Conservation (phyloP, 2,113 vertebrate species). For the Myrmophylax atrothorax region DNA sequence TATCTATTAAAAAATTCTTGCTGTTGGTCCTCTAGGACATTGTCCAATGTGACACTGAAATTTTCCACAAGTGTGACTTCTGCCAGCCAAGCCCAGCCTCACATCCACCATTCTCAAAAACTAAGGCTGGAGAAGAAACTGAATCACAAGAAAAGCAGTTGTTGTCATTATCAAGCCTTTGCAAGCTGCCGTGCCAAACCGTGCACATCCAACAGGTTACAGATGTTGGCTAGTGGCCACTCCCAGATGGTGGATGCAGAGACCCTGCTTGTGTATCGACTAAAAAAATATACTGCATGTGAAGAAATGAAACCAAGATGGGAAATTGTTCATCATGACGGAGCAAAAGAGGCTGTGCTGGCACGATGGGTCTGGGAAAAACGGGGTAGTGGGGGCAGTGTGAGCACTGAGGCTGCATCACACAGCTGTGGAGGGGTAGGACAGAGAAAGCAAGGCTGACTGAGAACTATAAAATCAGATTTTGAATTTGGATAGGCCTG, state of each 20-base stretch:
- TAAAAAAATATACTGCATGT: neutral
- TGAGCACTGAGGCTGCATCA: neutral
- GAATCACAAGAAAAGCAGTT: neutral
- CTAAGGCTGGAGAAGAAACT: neutral
- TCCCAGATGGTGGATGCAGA: neutral
- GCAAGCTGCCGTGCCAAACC: neutral
- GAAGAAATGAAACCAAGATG: neutral
- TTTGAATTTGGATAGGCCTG: neutral
- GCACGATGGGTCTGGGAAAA: neutral
- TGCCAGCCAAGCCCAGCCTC: neutral
- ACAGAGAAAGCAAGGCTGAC: neutral
- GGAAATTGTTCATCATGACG: accelerated
- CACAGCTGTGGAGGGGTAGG: neutral
- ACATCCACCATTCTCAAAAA: neutral
- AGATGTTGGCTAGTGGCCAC: neutral
- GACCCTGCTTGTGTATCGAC: neutral
- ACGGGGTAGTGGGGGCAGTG: neutral
- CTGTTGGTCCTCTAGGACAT: neutral
- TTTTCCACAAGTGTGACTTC: neutral
- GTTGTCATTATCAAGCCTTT: neutral
- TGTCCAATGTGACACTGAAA: neutral
- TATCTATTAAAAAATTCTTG: neutral
- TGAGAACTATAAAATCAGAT: neutral
- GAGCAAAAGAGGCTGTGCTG: neutral
- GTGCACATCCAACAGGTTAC: neutral